These are phyloP conservation scores for Tupaia chinensis DNA, from an alignment of 2,113 vertebrate species.

Conservation along the genomic window DNA sequence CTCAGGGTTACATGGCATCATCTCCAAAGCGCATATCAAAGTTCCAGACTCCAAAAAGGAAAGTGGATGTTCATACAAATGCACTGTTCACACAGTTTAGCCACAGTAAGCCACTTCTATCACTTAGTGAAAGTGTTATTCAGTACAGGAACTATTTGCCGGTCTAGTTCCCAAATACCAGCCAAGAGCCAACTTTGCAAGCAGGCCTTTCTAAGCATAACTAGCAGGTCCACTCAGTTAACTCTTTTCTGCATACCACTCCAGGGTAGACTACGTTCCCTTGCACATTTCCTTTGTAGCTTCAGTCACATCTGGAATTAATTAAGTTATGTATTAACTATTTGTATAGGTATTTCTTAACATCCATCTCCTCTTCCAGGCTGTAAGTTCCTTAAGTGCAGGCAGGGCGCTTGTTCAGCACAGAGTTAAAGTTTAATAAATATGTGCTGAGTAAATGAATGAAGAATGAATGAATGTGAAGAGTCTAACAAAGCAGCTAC, in stretches of 20 bases:
- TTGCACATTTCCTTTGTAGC: background rate
- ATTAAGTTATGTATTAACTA: background rate
- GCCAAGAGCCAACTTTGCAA: background rate
- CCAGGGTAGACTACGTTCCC: background rate
- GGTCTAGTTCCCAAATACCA: background rate
- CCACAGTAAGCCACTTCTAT: background rate
- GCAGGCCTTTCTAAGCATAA: background rate
- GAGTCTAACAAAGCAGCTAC: background rate
- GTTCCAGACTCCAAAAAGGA: background rate
- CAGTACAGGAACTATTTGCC: background rate
- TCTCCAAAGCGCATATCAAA: background rate
- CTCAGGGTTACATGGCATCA: background rate
- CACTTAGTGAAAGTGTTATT: background rate
- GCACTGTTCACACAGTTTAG: fast-evolving
- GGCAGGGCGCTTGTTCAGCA: background rate
- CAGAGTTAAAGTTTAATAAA: background rate
- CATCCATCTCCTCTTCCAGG: background rate
- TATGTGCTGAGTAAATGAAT: fast-evolving
- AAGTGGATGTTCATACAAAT: no score
- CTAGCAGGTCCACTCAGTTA: fast-evolving
- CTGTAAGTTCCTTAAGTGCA: background rate
- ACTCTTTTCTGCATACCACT: background rate
- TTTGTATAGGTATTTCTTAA: background rate
- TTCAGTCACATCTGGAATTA: background rate
- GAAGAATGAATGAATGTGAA: background rate